phyloP scores from a whole-genome alignment of 2,888 invertebrate species.

The Cartodere bifasciata region DNA sequence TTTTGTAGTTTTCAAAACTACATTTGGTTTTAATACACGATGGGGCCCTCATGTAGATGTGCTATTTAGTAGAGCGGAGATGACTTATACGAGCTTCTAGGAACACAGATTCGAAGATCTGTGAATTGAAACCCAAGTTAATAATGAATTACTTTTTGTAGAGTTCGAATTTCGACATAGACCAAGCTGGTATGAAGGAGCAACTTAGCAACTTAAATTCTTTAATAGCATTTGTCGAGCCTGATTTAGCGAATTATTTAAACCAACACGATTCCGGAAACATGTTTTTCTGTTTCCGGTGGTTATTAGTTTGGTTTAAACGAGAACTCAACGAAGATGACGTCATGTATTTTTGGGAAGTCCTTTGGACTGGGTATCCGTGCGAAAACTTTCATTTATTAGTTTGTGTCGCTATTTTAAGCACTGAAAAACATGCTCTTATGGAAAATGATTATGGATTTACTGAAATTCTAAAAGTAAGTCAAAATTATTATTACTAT shows the following conservation, averaged over 20 bases:
- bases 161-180: slow-evolving; percentile 90
- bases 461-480: slow-evolving; percentile 87
- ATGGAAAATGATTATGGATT: slow-evolving; percentile 88
- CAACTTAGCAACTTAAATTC: slow-evolving; percentile 78
- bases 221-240: slow-evolving; percentile 69
- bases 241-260: slow-evolving; percentile 75
- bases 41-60: no score
- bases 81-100: no score
- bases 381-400: slow-evolving; percentile 92
- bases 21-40: no score
- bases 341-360: slow-evolving; percentile 89
- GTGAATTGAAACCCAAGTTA: no score
- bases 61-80: no score
- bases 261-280: slow-evolving; percentile 81
- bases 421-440: slow-evolving; percentile 74
- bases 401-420: slow-evolving; percentile 86
- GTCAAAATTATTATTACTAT: slow-evolving; percentile 13
- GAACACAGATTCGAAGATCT: no score
- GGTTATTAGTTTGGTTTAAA: slow-evolving; percentile 89
- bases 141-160: slow-evolving; percentile 35
- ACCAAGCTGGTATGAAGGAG: slow-evolving; percentile 91
- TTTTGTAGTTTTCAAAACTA: no score
- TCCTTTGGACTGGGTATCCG: slow-evolving; percentile 88
- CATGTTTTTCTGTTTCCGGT: slow-evolving; percentile 98
- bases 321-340: slow-evolving; percentile 81